Percentiles rank a stretch among this genome's conserved stretches.
These are phyloP conservation scores for Toxotes jaculatrix DNA, from an alignment of 2,113 vertebrate species.

Conservation along the genomic window DNA sequence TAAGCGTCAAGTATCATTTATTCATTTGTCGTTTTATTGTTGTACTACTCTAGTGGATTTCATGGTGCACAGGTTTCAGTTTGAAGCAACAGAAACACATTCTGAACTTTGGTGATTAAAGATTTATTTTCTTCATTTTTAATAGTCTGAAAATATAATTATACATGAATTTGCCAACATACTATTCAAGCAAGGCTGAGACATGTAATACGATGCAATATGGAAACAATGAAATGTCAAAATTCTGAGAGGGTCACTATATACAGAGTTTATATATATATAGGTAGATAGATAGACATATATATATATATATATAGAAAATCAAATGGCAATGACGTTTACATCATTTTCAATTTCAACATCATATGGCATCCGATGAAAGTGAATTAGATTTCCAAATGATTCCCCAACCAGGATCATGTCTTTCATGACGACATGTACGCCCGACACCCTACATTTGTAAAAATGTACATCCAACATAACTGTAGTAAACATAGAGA, in stretches of 20 bases:
- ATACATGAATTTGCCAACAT: slow-evolving; percentile 67
- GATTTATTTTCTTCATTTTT: slow-evolving; percentile 79
- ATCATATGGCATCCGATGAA: slow-evolving; percentile 88
- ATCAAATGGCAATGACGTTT: slow-evolving; percentile 86
- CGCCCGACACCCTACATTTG: slow-evolving; percentile 44
- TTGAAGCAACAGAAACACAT: not conserved
- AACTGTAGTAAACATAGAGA: slow-evolving; percentile 59
- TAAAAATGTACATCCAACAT: slow-evolving; percentile 68
- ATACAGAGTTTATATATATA: slow-evolving; percentile 73
- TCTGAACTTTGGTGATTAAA: slow-evolving; percentile 53
- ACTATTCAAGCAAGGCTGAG: slow-evolving; percentile 82
- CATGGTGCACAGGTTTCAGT: not conserved
- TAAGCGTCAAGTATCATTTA: not conserved
- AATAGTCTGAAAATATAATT: slow-evolving; percentile 80
- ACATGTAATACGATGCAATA: slow-evolving; percentile 68
- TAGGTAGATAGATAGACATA: slow-evolving; percentile 42
- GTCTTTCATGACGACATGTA: slow-evolving; percentile 56
- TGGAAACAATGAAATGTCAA: slow-evolving; percentile 70
- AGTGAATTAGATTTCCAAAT: slow-evolving; percentile 75
- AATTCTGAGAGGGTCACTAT: slow-evolving; percentile 73
- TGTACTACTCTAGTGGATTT: not conserved
- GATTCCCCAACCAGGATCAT: slow-evolving; percentile 66
- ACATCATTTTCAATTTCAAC: slow-evolving; percentile 79
- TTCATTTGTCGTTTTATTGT: not conserved
- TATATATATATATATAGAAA: slow-evolving; percentile 75